phyloP scores from a whole-genome alignment of 1,140 invertebrate species.

The Penaeus japonicus region DNA sequence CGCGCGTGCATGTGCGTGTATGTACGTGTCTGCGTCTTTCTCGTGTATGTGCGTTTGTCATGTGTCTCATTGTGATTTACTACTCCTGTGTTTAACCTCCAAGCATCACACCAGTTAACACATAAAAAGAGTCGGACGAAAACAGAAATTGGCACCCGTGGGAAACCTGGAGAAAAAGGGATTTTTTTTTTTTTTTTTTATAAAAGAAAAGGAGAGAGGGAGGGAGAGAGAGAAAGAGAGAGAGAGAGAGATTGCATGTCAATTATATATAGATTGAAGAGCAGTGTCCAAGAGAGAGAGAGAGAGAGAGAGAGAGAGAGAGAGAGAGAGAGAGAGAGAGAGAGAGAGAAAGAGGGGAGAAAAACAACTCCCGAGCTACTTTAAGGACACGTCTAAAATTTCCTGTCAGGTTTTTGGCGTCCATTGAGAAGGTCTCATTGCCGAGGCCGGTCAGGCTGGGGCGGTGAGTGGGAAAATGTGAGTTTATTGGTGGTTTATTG shows the following conservation, averaged over 20 bases:
- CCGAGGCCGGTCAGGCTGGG: slow-evolving; percentile 18
- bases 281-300: neutral
- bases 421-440: slow-evolving; percentile 22
- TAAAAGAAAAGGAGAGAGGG: neutral
- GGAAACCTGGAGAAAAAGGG: too few relatives aligned
- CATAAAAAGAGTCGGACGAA: too few relatives aligned
- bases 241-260: too few relatives aligned
- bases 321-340: slow-evolving; percentile 7
- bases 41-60: too few relatives aligned
- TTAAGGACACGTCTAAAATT: slow-evolving; percentile 27
- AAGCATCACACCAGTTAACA: too few relatives aligned
- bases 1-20: too few relatives aligned
- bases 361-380: neutral
- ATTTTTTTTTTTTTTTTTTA: too few relatives aligned
- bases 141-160: too few relatives aligned
- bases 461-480: slow-evolving; percentile 24
- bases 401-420: slow-evolving; percentile 30
- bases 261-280: too few relatives aligned
- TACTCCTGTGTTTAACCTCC: too few relatives aligned
- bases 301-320: neutral
- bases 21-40: too few relatives aligned
- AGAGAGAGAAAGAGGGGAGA: neutral
- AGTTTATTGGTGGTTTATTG: slow-evolving; percentile 43
- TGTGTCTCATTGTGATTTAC: too few relatives aligned
- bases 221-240: slow-evolving; percentile 1